Conservation (phyloP, 53 echinoderm and acorn worm species). For the Echinometra lucunter region DNA sequence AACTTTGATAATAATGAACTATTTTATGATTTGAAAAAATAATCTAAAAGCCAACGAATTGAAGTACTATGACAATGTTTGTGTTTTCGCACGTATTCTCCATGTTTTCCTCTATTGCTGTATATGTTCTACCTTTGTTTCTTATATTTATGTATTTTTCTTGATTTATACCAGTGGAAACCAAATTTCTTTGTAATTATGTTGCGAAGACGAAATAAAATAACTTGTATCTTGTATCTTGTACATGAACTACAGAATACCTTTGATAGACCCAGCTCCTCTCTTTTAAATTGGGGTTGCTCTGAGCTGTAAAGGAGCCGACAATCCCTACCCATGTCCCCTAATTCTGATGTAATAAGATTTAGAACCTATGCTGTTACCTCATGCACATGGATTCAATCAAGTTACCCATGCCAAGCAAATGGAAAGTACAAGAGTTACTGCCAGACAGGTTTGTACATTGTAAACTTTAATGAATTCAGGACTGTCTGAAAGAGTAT, state of each 20-base stretch:
- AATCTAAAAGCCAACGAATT: no score
- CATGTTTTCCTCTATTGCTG: no score
- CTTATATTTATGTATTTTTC: no score
- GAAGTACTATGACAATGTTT: no score
- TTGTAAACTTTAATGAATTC: neutral
- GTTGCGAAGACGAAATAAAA: no score
- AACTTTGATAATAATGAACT: no score
- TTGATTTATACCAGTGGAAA: no score
- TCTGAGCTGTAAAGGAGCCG: neutral
- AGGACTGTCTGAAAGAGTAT: neutral
- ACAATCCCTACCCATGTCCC: neutral
- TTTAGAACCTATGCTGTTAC: constrained; percentile 14
- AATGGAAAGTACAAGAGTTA: neutral
- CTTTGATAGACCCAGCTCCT: neutral
- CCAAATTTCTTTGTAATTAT: no score
- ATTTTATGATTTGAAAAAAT: no score
- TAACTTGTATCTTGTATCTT: no score
- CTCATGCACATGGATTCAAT: constrained; percentile 35
- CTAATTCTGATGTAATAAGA: constrained; percentile 1
- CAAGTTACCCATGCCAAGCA: constrained; percentile 8
- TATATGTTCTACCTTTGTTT: no score
- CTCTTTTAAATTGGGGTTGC: neutral
- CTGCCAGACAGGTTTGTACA: neutral
- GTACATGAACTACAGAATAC: neutral
- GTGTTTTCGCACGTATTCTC: no score